Percentiles rank a stretch among this genome's conserved stretches.
Evolutionary conservation across 2,797 vertebrate species (phyloP).

Genomic region (Anas bahamensis): DNA sequence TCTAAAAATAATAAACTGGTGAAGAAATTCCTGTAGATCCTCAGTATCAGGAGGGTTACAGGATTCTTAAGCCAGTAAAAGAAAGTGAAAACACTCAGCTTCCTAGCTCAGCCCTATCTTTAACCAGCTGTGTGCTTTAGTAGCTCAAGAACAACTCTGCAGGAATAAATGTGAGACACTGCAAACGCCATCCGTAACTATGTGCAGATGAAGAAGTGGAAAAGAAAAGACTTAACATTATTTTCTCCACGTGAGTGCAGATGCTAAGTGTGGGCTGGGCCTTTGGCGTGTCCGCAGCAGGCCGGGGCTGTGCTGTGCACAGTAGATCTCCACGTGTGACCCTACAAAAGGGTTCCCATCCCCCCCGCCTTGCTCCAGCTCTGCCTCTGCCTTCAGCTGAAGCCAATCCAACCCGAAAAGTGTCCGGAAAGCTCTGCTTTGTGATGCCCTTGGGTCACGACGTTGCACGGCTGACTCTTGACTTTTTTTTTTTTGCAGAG

Average conservation of each 20-base stretch:
- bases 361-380: neutral
- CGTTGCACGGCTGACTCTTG: neutral
- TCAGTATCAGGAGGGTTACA: neutral
- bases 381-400: neutral
- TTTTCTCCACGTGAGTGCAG: neutral
- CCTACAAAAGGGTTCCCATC: neutral
- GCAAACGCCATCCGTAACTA: neutral
- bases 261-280: neutral
- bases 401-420: neutral
- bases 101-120: neutral
- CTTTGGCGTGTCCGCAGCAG: neutral
- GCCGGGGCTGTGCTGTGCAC: neutral
- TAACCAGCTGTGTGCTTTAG: neutral
- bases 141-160: neutral
- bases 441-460: neutral
- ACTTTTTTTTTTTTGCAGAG: constrained; percentile 78
- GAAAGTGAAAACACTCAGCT: neutral
- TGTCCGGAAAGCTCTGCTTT: neutral
- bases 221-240: neutral
- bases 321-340: neutral
- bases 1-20: neutral
- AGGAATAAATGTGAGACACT: neutral
- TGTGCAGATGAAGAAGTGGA: constrained; percentile 7
- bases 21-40: neutral
- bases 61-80: neutral